phyloP scores from a whole-genome alignment of 2,113 vertebrate genomes.

The Crocuta crocuta region DNA sequence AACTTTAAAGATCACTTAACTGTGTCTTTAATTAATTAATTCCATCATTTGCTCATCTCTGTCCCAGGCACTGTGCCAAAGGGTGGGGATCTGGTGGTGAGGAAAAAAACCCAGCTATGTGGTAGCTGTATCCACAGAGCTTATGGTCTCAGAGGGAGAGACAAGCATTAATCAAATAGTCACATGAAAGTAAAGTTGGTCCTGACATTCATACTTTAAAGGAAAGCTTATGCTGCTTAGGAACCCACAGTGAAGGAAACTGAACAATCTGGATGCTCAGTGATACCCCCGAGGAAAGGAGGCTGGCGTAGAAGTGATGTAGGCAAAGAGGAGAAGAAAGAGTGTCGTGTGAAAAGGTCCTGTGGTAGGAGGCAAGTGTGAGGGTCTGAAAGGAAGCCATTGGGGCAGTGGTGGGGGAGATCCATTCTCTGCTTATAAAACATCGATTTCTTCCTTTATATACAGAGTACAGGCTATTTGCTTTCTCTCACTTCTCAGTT shows the following conservation, averaged over 20 bases:
- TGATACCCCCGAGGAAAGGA: not conserved
- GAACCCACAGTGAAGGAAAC: not conserved
- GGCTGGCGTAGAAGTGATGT: not conserved
- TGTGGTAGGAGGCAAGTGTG: not conserved
- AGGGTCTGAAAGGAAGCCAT: not conserved
- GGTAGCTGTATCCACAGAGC: not conserved
- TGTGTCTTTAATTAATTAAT: not conserved
- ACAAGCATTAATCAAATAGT: not conserved
- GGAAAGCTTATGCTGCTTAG: not conserved
- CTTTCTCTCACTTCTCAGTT: constrained; percentile 49
- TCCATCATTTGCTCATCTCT: not conserved
- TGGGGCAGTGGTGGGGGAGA: not conserved
- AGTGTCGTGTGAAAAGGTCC: constrained; percentile 14
- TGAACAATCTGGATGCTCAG: not conserved
- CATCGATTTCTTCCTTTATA: not conserved
- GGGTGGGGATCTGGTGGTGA: not conserved
- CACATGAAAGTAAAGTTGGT: not conserved
- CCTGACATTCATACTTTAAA: not conserved
- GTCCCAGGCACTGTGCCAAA: not conserved
- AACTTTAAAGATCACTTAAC: not conserved
- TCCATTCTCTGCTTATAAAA: not conserved
- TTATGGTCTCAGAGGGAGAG: not conserved
- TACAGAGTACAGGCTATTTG: not conserved
- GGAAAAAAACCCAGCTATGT: not conserved
- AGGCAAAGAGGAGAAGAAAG: not conserved